Evolutionary conservation across 2,797 vertebrate genomes (phyloP), one percentile per base, ranked within the genome.

Genomic region (Hephaestus fuliginosus): DNA sequence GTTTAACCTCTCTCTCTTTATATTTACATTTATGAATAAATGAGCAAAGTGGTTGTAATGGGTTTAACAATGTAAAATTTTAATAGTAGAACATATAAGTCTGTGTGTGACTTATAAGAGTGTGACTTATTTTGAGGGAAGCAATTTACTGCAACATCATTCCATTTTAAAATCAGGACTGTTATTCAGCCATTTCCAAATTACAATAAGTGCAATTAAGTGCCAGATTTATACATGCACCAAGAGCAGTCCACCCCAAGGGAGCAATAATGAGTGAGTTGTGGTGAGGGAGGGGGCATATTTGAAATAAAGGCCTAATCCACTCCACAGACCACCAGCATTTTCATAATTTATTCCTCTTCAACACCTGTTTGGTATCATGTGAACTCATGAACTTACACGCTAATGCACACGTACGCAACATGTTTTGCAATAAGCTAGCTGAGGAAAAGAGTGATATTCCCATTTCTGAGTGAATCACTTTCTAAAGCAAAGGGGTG

Each of bases 401-500:
- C 30, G 30, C 9, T 7, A 15, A 70, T 53, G 18, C 49, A 52
- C 41, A 22, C 1, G 43, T 5, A 15, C 4, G 17, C 25, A 63
- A 15, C 41, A 60, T 17, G 30, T n/a, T 52, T 15, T 22, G 9
- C 33, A 39, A 18, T 8, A 25, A 30, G 51, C 52, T 15, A 3
- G 30, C 30, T 28, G 60, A 58, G 13, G 8, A 28, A 17, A 43
- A 0, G 20, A 10, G 18, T 18, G 33, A 64, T 57, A 28, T 64
- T 69, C 18, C 18, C 8, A 13, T 39, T 36, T 61, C 52, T 30
- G 9, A 67, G 20, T n/a, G 56, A 55, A 39, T 55, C 30, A 44
- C 44, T 85, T 73, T 78, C 41, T 41, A 28, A 70, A 66, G 57
- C 57, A 28, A 12, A 66, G 13, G 55, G 82, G 70, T 4, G 76